Base-by-base conservation (phyloP, 1,140 invertebrate species). In the Potamilus streckersoni region DNA sequence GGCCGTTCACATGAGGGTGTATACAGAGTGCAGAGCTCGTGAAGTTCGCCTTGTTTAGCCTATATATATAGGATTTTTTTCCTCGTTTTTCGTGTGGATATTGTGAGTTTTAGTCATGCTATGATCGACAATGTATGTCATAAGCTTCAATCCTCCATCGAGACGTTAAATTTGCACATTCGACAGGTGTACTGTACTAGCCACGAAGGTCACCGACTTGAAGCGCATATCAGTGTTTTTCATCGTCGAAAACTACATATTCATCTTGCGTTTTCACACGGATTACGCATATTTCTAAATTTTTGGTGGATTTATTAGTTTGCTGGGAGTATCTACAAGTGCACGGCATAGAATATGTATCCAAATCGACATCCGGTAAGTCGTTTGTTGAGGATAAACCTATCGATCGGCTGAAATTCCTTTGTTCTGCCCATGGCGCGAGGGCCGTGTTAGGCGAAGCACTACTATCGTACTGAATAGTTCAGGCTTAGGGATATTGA, bases 351-450 rank as follows among this genome's bases (percentile, higher is more conserved):
- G 64, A 84, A 69, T 64, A 90, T 90, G 89, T 90, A 90, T 83
- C 88, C 89, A 4, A 90, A 89, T 71, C 80, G 88, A 63, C 88
- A 88, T 77, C 87, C 89, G 74, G 89, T 90, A 87, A 89, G 88
- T 88, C n/a, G 20, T 19, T 65, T 38, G 38, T 38, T 38, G 38
- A 38, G 38, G 38, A 38, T 38, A 38, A 38, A 38, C 38, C 38
- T 38, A 38, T 38, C 38, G 38, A 38, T 38, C 38, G 38, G 38
- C 38, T 38, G 38, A 38, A 38, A 38, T 38, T 38, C 38, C 38
- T 38, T 38, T 38, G 38, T 38, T 38, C 38, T 38, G 38, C 38
- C 38, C 38, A 38, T 38, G 38, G 38, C 38, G 38, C 38, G 38
- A 38, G 38, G 38, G 38, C 38, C 38, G 38, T 38, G 38, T 38